Evolutionary conservation across 2,113 vertebrate genomes (phyloP), one percentile per base, ranked within the genome.

Genomic region (Chelonoidis abingdonii): DNA sequence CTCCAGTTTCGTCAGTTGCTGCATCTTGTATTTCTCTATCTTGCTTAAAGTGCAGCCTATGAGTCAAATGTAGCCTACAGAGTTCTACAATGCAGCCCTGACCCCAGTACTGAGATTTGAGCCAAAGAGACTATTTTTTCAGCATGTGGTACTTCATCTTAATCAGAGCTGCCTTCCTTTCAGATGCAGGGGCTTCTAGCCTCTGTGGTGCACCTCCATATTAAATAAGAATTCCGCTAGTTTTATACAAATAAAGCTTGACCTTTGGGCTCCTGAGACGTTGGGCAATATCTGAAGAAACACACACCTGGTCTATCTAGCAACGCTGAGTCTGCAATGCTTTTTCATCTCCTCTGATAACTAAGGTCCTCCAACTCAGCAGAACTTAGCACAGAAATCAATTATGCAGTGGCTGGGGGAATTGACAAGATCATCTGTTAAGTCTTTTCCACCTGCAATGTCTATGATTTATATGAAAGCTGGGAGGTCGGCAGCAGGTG

Each of bases 381-480:
- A 92, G 96, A 92, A 91, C 87, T 38, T 89, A 93, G 93, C 95
- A 96, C 56, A 96, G 90, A 97, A 96, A 93, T n/a, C 86, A 87
- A 95, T 89, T 81, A 83, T 84, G 89, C 92, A 93, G 78, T 94
- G 57, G 81, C 89, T 95, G 83, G 59, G 88, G 89, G 90, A 95
- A 87, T 86, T 29, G 92, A 93, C 75, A 97, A 41, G 89, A 96
- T 65, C 95, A 92, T 93, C 96, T 93, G 89, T 93, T 95, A 95
- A 92, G 78, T 41, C n/a, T 96, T 96, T 94, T 90, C 65, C 89
- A 87, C 81, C 88, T 95, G 93, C 96, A 94, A 95, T 94, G 31
- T 65, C n/a, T 44, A 24, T 1, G 65, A 88, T 93, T 57, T 95
- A 81, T 81, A 86, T 0, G 1, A 38, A 38, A 94, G 85, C 57